Percentiles rank a stretch among this genome's conserved stretches.
Evolutionary conservation across 2,113 vertebrate species (phyloP).

Genomic region (Pteropus alecto): DNA sequence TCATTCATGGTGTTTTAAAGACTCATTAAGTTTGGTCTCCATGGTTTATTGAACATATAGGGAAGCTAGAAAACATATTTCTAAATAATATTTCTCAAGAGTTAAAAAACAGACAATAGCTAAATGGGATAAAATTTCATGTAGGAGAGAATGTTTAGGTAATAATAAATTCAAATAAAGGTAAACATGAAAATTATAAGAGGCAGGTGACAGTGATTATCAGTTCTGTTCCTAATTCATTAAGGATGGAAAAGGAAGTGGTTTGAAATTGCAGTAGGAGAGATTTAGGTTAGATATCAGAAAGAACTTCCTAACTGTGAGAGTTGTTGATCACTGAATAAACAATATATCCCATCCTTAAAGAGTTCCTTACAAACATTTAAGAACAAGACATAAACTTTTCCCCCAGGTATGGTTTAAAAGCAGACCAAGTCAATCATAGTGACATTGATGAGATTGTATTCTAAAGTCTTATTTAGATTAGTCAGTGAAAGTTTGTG

Average conservation of each 20-base stretch:
- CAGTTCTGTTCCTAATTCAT: slow-evolving; percentile 23
- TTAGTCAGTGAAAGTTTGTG: neutral
- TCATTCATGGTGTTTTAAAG: neutral
- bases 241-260: slow-evolving; percentile 55
- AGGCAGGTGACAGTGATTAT: slow-evolving; percentile 40
- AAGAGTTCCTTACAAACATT: neutral
- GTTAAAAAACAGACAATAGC: slow-evolving; percentile 22
- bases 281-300: slow-evolving; percentile 68
- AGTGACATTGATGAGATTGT: neutral
- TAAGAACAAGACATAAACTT: neutral
- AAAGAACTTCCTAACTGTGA: slow-evolving; percentile 42
- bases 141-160: neutral
- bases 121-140: slow-evolving; percentile 12
- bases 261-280: slow-evolving; percentile 58
- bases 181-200: neutral
- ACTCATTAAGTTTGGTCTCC: slow-evolving; percentile 16
- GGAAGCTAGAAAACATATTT: neutral
- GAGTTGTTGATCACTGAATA: neutral
- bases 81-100: neutral
- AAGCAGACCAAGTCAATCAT: neutral
- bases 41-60: neutral
- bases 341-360: neutral
- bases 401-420: neutral
- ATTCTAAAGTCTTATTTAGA: neutral
- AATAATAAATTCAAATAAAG: slow-evolving; percentile 23